Conservation (phyloP, 2,888 invertebrate species). For the Marronus borbonicus region DNA sequence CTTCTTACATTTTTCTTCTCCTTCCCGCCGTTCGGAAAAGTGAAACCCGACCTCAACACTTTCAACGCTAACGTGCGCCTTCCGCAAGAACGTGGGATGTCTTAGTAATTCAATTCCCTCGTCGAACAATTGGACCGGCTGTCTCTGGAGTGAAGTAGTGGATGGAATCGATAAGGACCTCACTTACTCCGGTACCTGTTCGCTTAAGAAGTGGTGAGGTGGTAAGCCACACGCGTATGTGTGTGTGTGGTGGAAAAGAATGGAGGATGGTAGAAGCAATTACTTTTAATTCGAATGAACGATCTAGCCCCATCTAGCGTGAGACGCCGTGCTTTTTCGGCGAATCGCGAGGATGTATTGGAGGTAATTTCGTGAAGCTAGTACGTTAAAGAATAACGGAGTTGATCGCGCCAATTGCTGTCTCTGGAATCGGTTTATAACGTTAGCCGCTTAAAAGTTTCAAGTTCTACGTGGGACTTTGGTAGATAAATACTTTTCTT, state of each 20-base stretch:
- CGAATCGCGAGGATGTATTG: too few species aligned
- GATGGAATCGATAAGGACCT: slow-evolving; percentile 1
- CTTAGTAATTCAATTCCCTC: slow-evolving; percentile 3
- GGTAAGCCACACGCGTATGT: too few species aligned
- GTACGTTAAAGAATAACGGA: too few species aligned
- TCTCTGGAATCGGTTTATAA: too few species aligned
- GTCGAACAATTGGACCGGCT: slow-evolving; percentile 1
- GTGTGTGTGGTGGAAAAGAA: too few species aligned
- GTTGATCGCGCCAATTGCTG: too few species aligned
- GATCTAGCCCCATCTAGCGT: neutral
- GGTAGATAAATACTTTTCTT: too few species aligned
- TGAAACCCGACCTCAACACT: slow-evolving; percentile 13
- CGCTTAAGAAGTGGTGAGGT: too few species aligned
- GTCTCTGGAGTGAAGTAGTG: slow-evolving; percentile 1
- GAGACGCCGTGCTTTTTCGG: too few species aligned
- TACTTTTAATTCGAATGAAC: neutral
- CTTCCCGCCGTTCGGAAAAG: neutral
- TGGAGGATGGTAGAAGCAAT: slow-evolving; percentile 3
- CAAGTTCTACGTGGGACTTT: too few species aligned
- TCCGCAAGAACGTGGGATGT: neutral
- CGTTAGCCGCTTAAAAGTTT: too few species aligned
- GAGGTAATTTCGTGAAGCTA: too few species aligned
- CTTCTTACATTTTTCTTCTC: neutral
- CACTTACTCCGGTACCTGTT: neutral
- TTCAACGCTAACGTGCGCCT: neutral